Base-by-base conservation (phyloP, 2,113 vertebrate genomes). In the Piprites chloris region DNA sequence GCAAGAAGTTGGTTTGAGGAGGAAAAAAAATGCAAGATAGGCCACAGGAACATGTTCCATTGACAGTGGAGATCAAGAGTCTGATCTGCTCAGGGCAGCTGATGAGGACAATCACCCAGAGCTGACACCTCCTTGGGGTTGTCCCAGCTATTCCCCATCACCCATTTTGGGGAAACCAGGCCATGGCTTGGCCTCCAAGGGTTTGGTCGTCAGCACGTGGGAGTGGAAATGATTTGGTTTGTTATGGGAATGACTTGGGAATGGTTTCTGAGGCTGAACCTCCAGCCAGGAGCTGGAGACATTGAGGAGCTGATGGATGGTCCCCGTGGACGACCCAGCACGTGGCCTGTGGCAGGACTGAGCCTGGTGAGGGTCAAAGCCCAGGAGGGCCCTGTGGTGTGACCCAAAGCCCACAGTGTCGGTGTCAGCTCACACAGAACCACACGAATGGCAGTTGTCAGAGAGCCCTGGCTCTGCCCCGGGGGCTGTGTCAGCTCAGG, bases 381-480 rank as follows among this genome's bases (percentile, higher is more conserved):
- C 22, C 0, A 0, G 22, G 22, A 81, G 18, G 13, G 24, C 10
- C 39, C 35, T 46, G 56, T 44, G 3, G 6, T 12, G 72, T 27
- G 73, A 10, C 59, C 53, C 39, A 49, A 39, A 20, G 15, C 41
- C 41, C 41, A 12, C 41, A 42, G 41, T 21, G 89, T 7, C 2
- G 1, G 26, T 1, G 30, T 42, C 50, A 56, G 30, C 33, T 35
- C 16, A 37, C 46, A 8, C 56, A 69, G 26, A 33, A 6, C 75
- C 14, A 4, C 74, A 50, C 2, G 2, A 12, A 33, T 28, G 30
- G 2, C 0, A 63, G 58, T 33, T 15, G 5, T 11, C 16, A 11
- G 53, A 39, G 22, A 59, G 22, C 21, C 59, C 16, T 9, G 47
- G 39, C 17, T 46, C 32, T 9, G 13, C 20, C 56, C 50, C 62